Base-by-base conservation (phyloP, 2,888 invertebrate genomes). In the Cosmorhoe ocellata region DNA sequence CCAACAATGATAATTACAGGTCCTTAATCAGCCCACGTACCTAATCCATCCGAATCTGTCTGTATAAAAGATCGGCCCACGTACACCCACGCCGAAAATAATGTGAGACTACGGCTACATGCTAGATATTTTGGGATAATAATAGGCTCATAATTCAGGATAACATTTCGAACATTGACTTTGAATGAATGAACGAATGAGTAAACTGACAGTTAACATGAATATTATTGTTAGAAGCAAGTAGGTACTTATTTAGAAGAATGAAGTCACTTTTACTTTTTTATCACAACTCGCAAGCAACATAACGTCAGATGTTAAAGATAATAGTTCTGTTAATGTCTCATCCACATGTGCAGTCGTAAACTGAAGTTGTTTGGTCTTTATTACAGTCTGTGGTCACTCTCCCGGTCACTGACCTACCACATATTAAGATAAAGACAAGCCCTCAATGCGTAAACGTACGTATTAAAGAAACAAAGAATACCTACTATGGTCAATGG, bases 321-420 rank as follows among this genome's bases (percentile, higher is more conserved):
- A 65, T 67, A 57, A 60, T 42, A 31, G 11, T 42, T 42, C 33
- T 50, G 51, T 56, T 51, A 42, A 48, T 40, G 30, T 55, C 42
- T 50, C 39, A 33, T n/a, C 14, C 26, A 31, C 42, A 53, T 39
- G 55, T 39, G 30, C 14, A 27, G 12, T 22, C 33, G 42, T 31
- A 51, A 44, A 36, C 31, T 27, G 32, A 37, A 46, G 45, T 32
- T 33, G 5, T 13, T 9, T 22, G 10, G 12, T 13, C 28, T 14
- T n/a, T 13, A 45, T 30, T 36, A 38, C 9, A 41, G 42, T 38
- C 31, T 38, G 47, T 42, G 48, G 53, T 50, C 50, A 47, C 33
- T 24, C 47, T 36, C 24, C 22, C 63, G 68, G 68, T 67, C 71
- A 59, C 66, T 69, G 68, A 71, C 71, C 72, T 70, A 64, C 60